phyloP scores from a whole-genome alignment of 2,888 invertebrate genomes.

The Acholoe squamosa region DNA sequence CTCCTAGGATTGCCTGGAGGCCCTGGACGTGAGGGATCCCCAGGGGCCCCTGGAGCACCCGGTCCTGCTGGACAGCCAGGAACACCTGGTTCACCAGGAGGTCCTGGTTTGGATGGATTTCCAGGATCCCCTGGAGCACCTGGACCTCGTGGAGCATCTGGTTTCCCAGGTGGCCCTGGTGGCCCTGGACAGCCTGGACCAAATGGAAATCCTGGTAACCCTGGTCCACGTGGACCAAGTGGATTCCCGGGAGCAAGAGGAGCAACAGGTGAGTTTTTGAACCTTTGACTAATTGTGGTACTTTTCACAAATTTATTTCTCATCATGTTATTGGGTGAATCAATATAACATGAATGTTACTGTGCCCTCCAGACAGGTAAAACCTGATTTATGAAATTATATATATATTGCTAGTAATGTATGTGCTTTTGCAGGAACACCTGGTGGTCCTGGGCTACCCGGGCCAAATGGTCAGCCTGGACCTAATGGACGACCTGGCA shows the following conservation, averaged over 20 bases:
- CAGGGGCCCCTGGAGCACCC: constrained; percentile 58
- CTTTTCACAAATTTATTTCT: too few species aligned
- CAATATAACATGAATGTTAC: too few species aligned
- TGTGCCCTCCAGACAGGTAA: constrained; percentile 27
- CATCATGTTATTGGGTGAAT: too few species aligned
- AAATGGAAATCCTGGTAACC: not conserved
- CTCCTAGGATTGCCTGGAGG: not conserved
- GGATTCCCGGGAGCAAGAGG: constrained; percentile 65
- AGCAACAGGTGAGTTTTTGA: not conserved
- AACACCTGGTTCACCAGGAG: not conserved
- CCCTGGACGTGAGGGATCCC: not conserved
- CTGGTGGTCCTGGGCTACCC: constrained; percentile 38
- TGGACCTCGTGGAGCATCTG: constrained; percentile 21
- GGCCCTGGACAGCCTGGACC: constrained; percentile 58
- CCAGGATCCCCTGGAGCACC: not conserved
- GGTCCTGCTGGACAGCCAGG: constrained; percentile 61
- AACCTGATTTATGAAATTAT: not conserved
- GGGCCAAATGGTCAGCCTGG: constrained; percentile 32
- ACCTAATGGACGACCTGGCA: not conserved
- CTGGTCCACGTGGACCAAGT: constrained; percentile 36
- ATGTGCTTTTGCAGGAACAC: constrained; percentile 20
- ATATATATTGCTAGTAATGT: not conserved
- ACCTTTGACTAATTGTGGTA: too few species aligned
- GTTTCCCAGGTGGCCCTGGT: constrained; percentile 49
- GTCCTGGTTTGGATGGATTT: not conserved